Evolutionary conservation across 2,797 vertebrate species (phyloP).

Genomic region (Enteromius treurensis): DNA sequence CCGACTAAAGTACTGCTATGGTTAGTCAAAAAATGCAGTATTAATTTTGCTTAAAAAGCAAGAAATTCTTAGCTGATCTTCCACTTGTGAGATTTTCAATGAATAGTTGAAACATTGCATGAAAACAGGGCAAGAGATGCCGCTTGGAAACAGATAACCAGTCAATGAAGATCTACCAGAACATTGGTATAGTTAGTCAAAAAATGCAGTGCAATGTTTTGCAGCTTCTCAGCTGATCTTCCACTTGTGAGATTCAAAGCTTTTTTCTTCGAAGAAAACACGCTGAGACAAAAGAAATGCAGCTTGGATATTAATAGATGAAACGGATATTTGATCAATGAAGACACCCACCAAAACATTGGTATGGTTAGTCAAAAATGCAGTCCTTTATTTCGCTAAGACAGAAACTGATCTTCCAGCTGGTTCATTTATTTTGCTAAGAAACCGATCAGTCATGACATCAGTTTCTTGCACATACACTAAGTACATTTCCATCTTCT

Average conservation of each 20-base stretch:
- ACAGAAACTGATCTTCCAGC: conserved; percentile 37
- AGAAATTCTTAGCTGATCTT: conserved; percentile 21
- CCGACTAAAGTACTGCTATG: background rate
- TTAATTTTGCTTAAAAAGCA: conserved; percentile 46
- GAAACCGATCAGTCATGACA: conserved; percentile 25
- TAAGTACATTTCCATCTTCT: conserved; percentile 45
- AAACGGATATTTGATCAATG: background rate
- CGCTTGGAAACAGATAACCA: background rate
- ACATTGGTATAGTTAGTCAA: conserved; percentile 20
- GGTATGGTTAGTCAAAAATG: conserved; percentile 41
- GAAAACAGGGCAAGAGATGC: background rate
- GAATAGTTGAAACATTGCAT: conserved; percentile 27
- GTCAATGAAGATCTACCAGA: conserved; percentile 30
- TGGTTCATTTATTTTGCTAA: conserved; percentile 54
- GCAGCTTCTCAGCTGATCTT: conserved; percentile 21
- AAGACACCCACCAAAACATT: conserved; percentile 16
- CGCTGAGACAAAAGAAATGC: background rate
- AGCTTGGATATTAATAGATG: background rate
- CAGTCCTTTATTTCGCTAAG: conserved; percentile 47
- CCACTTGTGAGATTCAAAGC: conserved; percentile 32
- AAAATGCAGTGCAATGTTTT: conserved; percentile 44
- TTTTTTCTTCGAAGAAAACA: background rate
- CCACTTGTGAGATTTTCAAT: conserved; percentile 34
- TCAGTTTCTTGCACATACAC: conserved; percentile 32
- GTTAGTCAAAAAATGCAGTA: conserved; percentile 36